phyloP scores from a whole-genome alignment of 1,140 invertebrate genomes.

The Aphis craccivora region DNA sequence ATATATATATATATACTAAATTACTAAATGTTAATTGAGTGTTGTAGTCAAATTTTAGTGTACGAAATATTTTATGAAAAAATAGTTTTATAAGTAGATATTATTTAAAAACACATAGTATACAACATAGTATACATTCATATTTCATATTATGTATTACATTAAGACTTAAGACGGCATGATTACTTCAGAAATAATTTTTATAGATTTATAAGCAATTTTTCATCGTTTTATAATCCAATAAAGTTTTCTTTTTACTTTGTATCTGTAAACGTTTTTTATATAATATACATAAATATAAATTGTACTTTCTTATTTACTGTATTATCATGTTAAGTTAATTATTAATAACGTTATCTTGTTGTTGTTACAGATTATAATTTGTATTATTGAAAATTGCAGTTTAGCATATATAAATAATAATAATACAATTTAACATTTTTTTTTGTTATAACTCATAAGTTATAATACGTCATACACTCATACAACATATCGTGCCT shows the following conservation, averaged over 20 bases:
- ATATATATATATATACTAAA: no score
- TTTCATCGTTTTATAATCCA: neutral
- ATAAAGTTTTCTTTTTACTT: neutral
- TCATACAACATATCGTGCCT: no score
- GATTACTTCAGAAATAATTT: no score
- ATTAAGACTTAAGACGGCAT: no score
- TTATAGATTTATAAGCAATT: no score
- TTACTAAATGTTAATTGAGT: neutral
- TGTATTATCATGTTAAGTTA: no score
- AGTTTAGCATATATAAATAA: neutral
- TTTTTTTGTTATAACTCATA: neutral
- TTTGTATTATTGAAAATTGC: neutral
- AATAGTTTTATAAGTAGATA: no score
- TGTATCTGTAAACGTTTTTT: neutral
- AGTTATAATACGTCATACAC: neutral
- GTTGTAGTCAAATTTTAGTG: neutral
- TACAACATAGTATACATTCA: no score
- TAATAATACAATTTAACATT: neutral
- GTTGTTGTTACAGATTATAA: neutral
- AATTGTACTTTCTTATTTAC: neutral
- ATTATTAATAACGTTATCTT: no score
- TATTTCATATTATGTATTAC: no score
- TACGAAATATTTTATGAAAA: no score
- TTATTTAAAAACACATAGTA: no score
- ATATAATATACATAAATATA: neutral